Evolutionary conservation across 1,140 invertebrate genomes (phyloP), one percentile per base, ranked within the genome.

Genomic region (Ostrea edulis): DNA sequence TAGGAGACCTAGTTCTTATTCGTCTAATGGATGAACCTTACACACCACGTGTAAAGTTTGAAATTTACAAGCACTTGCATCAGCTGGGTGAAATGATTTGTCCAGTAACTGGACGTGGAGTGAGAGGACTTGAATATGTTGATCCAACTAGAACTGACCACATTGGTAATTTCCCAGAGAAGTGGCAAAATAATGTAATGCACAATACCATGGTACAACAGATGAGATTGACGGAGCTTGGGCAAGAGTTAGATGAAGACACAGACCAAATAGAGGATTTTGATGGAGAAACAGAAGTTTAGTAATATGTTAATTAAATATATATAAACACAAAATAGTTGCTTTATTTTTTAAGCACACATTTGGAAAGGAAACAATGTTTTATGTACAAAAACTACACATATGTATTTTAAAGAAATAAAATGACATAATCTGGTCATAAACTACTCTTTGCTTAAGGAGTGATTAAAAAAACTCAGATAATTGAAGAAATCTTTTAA

Each of bases 71-170:
- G 22, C 25, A 83, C 44, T n/a, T 83, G n/a, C 52, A 53, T 52
- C 44, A 83, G 22, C 82, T 83, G n/a, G 82, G 82, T 83, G 82
- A 83, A 83, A 83, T 83, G 44, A 83, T 54, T 22, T 52, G 52
- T 44, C 82, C 82, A n/a, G 82, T 83, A 51, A 83, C 82, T 83
- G 82, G 82, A 83, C 44, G 51, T 12, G 44, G 82, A 25, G 44
- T 52, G 51, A n/a, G 82, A 22, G 82, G 82, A 83, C 20, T 52
- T 52, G 82, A 83, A 20, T 83, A 53, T 52, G n/a, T 83, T 83
- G 82, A 83, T 17, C 44, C 44, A 83, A 35, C 44, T 53, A 53
- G 82, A 9, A 83, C 20, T n/a, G 82, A 83, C 17, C 82, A 77
- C 29, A 35, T 77, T 77, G 68, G 68, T 29, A 77, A 77, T 77